These are phyloP conservation scores for Synergus laeviventris DNA, from an alignment of 2,888 invertebrate genomes.

Conservation along the genomic window DNA sequence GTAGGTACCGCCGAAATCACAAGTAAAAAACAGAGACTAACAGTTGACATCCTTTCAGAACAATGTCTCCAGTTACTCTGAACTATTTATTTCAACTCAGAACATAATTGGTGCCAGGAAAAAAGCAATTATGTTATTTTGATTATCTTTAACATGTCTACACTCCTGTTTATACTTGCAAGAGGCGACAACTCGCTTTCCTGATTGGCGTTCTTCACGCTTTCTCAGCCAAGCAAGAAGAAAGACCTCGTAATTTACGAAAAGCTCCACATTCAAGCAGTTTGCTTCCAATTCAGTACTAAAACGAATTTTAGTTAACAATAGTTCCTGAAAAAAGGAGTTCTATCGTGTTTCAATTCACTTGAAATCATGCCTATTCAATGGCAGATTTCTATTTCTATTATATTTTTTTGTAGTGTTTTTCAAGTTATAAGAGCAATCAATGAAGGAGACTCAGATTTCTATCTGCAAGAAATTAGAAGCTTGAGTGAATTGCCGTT, in stretches of 20 bases:
- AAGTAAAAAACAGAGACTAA: conserved; percentile 15
- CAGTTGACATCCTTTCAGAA: conserved; percentile 26
- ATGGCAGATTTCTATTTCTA: background rate
- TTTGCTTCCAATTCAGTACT: background rate
- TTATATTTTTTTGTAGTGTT: background rate
- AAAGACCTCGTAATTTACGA: conserved; percentile 15
- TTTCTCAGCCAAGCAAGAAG: conserved; percentile 59
- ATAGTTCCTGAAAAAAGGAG: background rate
- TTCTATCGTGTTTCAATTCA: background rate
- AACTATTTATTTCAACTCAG: background rate
- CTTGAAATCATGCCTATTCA: background rate
- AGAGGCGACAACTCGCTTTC: conserved; percentile 11
- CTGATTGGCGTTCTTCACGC: conserved; percentile 52
- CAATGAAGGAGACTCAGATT: conserved; percentile 40
- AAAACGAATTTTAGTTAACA: background rate
- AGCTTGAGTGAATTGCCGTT: conserved; percentile 84
- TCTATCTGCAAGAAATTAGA: conserved; percentile 67
- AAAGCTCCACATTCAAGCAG: conserved; percentile 5
- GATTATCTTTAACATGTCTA: conserved; percentile 24
- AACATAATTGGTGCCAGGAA: conserved; percentile 29
- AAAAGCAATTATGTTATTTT: conserved; percentile 21
- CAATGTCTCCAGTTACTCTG: conserved; percentile 3
- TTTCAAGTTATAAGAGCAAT: conserved; percentile 2
- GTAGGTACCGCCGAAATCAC: conserved; percentile 8
- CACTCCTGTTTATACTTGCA: background rate